These are phyloP conservation scores for Rhabdornis inornatus DNA, from an alignment of 2,113 vertebrate species.

Conservation along the genomic window DNA sequence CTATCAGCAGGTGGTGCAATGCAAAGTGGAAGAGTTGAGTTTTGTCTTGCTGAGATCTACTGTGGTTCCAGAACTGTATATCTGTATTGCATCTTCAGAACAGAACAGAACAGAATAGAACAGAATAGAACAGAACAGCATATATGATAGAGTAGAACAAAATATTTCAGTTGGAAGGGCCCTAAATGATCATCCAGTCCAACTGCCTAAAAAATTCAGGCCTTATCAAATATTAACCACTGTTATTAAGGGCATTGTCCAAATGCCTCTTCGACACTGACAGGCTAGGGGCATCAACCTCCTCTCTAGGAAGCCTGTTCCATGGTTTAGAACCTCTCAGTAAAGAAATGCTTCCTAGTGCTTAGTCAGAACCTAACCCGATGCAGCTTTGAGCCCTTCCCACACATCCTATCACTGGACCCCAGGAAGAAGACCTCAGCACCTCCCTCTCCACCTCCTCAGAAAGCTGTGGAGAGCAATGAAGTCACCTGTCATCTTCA, in stretches of 20 bases:
- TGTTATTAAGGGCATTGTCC: not conserved
- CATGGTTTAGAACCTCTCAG: rapidly evolving
- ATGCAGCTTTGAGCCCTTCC: not conserved
- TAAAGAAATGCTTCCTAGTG: not conserved
- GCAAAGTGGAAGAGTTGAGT: not conserved
- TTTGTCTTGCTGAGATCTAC: not conserved
- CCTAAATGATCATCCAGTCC: not conserved
- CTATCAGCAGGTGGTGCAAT: not conserved
- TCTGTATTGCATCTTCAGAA: not conserved
- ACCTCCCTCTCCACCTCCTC: not conserved
- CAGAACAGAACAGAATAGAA: not conserved
- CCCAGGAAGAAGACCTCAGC: not conserved
- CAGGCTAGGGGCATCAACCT: not conserved
- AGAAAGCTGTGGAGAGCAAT: not conserved
- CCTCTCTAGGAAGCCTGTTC: not conserved
- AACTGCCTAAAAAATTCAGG: not conserved
- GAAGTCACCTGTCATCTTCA: not conserved
- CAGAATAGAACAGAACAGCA: not conserved
- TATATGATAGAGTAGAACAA: not conserved
- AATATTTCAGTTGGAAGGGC: not conserved
- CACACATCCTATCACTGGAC: no score
- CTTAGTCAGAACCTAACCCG: not conserved
- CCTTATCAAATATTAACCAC: not conserved
- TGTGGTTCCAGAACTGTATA: not conserved
- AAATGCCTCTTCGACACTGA: not conserved